Evolutionary conservation across 1,140 invertebrate species (phyloP).

Genomic region (Laupala kohalensis): DNA sequence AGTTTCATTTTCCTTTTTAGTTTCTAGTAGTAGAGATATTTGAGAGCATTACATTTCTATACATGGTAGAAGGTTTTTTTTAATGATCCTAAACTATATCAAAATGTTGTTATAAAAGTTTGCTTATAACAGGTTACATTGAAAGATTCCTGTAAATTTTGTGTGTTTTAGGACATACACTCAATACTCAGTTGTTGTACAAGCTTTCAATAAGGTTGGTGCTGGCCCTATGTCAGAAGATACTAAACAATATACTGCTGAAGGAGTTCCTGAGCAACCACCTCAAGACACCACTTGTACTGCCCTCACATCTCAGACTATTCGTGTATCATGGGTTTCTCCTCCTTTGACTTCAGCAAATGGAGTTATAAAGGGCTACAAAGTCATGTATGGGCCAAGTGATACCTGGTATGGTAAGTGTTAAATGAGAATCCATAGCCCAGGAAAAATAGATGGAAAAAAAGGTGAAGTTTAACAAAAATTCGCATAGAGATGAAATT

Average conservation of each 20-base stretch:
- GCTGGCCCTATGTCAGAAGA: slow-evolving; percentile 81
- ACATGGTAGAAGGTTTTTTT: too few relatives aligned
- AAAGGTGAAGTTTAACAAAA: too few relatives aligned
- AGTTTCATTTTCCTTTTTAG: too few relatives aligned
- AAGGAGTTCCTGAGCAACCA: slow-evolving; percentile 84
- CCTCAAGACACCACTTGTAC: slow-evolving; percentile 84
- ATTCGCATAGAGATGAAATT: too few relatives aligned
- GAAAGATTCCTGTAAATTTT: neutral
- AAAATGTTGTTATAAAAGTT: too few relatives aligned
- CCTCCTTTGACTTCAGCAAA: slow-evolving; percentile 80
- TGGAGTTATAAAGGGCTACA: slow-evolving; percentile 91
- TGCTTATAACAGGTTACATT: neutral
- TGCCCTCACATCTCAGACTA: slow-evolving; percentile 82
- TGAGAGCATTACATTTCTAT: too few relatives aligned
- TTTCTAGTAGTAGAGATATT: too few relatives aligned
- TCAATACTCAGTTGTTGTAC: slow-evolving; percentile 86
- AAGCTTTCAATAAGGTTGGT: slow-evolving; percentile 90
- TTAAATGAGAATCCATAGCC: slow-evolving; percentile 18
- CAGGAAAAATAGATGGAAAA: neutral
- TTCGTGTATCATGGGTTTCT: slow-evolving; percentile 84
- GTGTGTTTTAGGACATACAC: slow-evolving; percentile 61
- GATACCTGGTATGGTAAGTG: slow-evolving; percentile 79
- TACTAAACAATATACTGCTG: slow-evolving; percentile 77
- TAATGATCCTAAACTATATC: too few relatives aligned
- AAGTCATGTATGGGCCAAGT: slow-evolving; percentile 86